phyloP scores from a whole-genome alignment of 2,113 vertebrate species.

The Copsychus sechellarum region DNA sequence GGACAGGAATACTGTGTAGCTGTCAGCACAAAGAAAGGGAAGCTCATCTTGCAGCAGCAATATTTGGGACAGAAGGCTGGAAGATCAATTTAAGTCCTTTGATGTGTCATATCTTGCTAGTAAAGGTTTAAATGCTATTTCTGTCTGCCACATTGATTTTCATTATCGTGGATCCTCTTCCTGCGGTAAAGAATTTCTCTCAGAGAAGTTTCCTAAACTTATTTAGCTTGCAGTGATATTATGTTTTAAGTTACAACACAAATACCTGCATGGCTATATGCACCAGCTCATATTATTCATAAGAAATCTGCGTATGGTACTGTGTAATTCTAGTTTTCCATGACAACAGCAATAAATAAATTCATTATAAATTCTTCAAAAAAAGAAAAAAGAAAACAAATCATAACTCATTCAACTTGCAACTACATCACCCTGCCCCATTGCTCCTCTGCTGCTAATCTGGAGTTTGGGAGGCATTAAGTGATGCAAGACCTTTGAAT shows the following conservation, averaged over 20 bases:
- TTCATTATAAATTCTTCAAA: too few relatives aligned
- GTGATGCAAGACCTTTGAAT: background rate
- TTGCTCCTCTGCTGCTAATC: background rate
- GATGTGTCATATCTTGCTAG: background rate
- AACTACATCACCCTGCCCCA: background rate
- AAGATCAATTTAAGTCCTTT: background rate
- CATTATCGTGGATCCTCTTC: background rate
- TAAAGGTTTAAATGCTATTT: constrained; percentile 12
- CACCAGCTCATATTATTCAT: fast-evolving
- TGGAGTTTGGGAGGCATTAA: background rate
- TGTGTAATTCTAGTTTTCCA: background rate
- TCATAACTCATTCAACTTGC: background rate
- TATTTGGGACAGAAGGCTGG: background rate
- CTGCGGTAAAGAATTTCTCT: background rate
- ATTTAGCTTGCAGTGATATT: background rate
- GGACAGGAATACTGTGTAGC: background rate
- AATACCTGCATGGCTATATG: background rate
- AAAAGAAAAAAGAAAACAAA: background rate
- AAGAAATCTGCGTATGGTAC: background rate
- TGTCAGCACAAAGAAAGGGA: background rate
- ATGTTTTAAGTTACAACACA: background rate
- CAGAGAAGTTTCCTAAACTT: background rate
- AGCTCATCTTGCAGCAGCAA: background rate
- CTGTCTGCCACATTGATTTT: background rate
- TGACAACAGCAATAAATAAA: background rate